These are phyloP conservation scores for Nannospalax galili DNA, from an alignment of 2,113 vertebrate genomes.

Conservation along the genomic window DNA sequence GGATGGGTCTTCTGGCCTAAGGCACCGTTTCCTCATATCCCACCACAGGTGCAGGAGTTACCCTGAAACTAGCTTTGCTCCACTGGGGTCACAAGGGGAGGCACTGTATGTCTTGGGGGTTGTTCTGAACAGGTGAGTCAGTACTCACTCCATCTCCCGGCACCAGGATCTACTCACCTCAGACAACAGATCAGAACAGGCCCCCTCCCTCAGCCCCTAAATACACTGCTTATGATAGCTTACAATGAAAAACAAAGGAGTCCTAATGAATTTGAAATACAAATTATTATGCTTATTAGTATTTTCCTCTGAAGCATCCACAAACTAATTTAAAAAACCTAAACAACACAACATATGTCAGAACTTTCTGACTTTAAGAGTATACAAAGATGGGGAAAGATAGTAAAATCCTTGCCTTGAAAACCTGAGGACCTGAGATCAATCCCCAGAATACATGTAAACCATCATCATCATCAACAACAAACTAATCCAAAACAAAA, in stretches of 20 bases:
- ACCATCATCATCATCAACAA: no score
- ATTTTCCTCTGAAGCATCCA: not conserved
- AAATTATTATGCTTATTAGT: not conserved
- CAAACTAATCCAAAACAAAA: no score
- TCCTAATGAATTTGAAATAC: not conserved
- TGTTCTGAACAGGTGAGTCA: no score
- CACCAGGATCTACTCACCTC: not conserved
- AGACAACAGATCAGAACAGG: not conserved
- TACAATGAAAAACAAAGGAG: not conserved
- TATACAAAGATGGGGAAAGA: not conserved
- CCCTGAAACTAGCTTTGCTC: not conserved
- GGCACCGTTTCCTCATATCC: not conserved
- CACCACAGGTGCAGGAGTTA: not conserved
- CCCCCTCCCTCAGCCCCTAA: not conserved
- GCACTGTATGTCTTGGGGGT: not conserved
- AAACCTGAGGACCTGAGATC: not conserved
- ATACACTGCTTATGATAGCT: not conserved
- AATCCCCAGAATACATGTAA: not conserved
- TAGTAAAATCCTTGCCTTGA: not conserved
- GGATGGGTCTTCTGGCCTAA: not conserved
- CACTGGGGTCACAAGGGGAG: no score
- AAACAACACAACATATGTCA: not conserved
- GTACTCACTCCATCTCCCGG: no score
- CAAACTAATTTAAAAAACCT: not conserved
- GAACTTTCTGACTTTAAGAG: not conserved